Conservation (phyloP, 2,888 invertebrate genomes). For the Ichneumoninae sp. region DNA sequence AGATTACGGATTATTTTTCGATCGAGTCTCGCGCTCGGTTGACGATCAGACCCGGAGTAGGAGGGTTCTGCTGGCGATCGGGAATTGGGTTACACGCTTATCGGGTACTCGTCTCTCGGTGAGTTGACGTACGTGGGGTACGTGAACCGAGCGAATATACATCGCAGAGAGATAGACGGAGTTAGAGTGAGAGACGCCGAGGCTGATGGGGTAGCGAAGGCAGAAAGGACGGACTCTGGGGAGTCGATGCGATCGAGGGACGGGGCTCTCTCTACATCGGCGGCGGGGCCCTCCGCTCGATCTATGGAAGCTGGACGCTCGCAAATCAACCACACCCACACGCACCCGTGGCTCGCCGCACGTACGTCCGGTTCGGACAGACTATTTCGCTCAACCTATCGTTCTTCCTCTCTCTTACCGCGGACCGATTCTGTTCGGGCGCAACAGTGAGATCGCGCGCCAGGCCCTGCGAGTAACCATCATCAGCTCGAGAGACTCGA, state of each 20-base stretch:
- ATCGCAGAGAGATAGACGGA: conserved; percentile 20
- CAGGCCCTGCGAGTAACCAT: conserved; percentile 52
- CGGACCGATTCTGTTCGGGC: conserved; percentile 29
- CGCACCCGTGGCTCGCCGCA: conserved; percentile 63
- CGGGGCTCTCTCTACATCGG: conserved; percentile 47
- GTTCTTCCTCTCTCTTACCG: conserved; percentile 27
- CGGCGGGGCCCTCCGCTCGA: conserved; percentile 68
- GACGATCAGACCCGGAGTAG: conserved; percentile 21
- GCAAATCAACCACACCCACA: conserved; percentile 78
- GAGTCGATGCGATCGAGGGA: conserved; percentile 76
- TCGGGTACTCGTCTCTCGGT: conserved; percentile 56
- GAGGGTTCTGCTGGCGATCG: conserved; percentile 36
- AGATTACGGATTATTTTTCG: conserved; percentile 37
- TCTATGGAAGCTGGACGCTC: conserved; percentile 79
- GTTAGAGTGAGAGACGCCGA: conserved; percentile 53
- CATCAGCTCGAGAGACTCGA: conserved; percentile 56
- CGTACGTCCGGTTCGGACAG: conserved; percentile 59
- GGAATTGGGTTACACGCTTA: conserved; percentile 69
- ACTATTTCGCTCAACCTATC: conserved; percentile 45
- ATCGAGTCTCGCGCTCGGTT: not conserved
- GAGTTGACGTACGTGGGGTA: conserved; percentile 28
- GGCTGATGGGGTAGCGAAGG: conserved; percentile 75
- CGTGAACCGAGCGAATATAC: conserved; percentile 36
- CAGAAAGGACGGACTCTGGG: conserved; percentile 80
- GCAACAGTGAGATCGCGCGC: conserved; percentile 47